Conservation (phyloP, 2,797 vertebrate genomes). For the Anomalospiza imberbis region DNA sequence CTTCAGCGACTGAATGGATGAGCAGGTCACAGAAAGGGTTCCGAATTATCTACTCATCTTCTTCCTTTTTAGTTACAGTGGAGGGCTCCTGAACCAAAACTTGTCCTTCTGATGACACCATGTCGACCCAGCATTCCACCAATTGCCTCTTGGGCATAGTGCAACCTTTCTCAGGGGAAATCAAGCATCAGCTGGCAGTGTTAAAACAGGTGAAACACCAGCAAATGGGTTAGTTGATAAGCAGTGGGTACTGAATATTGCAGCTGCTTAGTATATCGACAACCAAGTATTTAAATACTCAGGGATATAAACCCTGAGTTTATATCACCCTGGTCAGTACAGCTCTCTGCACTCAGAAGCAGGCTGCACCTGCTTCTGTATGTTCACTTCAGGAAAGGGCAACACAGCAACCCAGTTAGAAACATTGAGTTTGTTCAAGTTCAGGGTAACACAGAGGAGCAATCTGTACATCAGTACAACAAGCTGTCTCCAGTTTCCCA, state of each 20-base stretch:
- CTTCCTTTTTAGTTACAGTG: not conserved
- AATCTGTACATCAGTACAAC: not conserved
- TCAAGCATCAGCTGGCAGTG: not conserved
- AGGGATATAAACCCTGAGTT: not conserved
- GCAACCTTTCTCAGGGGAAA: not conserved
- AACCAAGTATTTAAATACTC: not conserved
- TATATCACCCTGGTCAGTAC: not conserved
- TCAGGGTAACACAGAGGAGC: not conserved
- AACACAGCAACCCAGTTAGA: not conserved
- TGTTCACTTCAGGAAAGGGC: not conserved
- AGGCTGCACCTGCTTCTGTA: not conserved
- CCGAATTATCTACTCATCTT: not conserved
- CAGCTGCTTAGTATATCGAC: not conserved
- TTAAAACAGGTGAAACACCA: not conserved
- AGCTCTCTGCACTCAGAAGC: not conserved
- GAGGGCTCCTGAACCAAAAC: not conserved
- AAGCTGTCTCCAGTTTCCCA: not conserved
- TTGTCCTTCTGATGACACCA: not conserved
- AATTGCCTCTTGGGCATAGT: not conserved
- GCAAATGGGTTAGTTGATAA: not conserved
- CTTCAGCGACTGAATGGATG: not conserved
- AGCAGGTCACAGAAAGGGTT: not conserved
- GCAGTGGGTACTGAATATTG: not conserved
- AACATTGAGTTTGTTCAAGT: accelerated
- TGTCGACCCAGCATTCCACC: not conserved